These are phyloP conservation scores for Ascidia mentula DNA, from an alignment of 23 tunicate genomes.

Conservation along the genomic window DNA sequence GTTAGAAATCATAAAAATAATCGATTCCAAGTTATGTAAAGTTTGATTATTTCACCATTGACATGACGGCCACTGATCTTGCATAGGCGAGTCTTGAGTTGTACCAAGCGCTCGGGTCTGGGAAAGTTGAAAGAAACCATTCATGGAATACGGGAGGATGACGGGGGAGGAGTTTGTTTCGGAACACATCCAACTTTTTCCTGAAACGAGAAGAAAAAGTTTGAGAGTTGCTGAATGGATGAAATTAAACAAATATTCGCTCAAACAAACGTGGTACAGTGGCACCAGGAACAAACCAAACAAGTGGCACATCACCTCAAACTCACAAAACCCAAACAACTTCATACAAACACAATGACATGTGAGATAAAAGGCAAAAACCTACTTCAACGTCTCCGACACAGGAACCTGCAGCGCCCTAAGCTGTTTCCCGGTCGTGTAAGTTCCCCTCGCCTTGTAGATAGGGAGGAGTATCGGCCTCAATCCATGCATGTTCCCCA, in stretches of 20 bases:
- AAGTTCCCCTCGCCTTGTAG: slow-evolving; percentile 51
- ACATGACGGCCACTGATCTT: slow-evolving; percentile 95
- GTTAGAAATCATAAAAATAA: too few relatives aligned
- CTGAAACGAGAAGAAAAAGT: slow-evolving; percentile 28
- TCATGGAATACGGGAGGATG: slow-evolving; percentile 90
- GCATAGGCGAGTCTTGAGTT: slow-evolving; percentile 74
- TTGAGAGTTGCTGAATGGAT: too few relatives aligned
- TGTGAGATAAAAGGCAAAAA: neutral
- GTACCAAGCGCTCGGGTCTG: slow-evolving; percentile 90
- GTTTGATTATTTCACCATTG: slow-evolving; percentile 65
- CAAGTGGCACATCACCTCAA: too few relatives aligned
- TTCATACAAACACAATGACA: neutral
- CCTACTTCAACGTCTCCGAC: slow-evolving; percentile 47
- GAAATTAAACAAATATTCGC: too few relatives aligned
- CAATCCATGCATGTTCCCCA: slow-evolving; percentile 71
- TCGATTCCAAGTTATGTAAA: too few relatives aligned
- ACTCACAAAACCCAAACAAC: neutral
- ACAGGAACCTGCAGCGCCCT: slow-evolving; percentile 54
- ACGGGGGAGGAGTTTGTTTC: slow-evolving; percentile 62
- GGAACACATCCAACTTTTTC: slow-evolving; percentile 79
- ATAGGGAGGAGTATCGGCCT: slow-evolving; percentile 70
- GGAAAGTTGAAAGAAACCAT: slow-evolving; percentile 84
- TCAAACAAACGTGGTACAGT: too few relatives aligned
- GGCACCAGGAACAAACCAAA: too few relatives aligned
- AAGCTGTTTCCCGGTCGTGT: slow-evolving; percentile 49